Conservation (phyloP, 2,113 vertebrate species). For the Scytalopus superciliaris region DNA sequence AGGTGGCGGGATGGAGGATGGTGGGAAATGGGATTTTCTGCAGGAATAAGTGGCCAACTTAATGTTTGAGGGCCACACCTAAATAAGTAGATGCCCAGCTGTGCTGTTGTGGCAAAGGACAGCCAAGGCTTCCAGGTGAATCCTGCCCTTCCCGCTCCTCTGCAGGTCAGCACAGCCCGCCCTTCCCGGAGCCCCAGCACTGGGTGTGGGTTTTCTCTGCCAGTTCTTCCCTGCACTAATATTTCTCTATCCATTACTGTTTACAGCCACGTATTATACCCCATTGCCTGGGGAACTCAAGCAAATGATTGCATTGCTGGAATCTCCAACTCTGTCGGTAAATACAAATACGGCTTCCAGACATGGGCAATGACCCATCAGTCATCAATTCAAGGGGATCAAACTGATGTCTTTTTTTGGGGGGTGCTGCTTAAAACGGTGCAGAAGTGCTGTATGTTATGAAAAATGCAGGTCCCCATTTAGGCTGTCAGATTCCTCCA, state of each 20-base stretch:
- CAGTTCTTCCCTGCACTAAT: background rate
- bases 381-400: background rate
- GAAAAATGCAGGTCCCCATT: background rate
- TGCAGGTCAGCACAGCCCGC: background rate
- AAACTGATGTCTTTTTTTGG: background rate
- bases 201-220: background rate
- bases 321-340: background rate
- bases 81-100: fast-evolving
- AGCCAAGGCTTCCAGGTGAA: background rate
- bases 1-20: background rate
- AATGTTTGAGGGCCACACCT: fast-evolving
- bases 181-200: background rate
- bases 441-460: background rate
- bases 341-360: slow-evolving; percentile 40
- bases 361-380: slow-evolving; percentile 4
- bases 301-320: slow-evolving; percentile 56
- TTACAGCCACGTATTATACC: background rate
- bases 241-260: background rate
- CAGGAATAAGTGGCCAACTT: background rate
- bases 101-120: background rate
- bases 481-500: background rate
- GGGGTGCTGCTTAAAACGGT: background rate
- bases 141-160: background rate
- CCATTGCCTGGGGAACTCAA: slow-evolving; percentile 35
- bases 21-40: background rate